phyloP scores from a whole-genome alignment of 2,888 invertebrate genomes.

The Sericinus montela region DNA sequence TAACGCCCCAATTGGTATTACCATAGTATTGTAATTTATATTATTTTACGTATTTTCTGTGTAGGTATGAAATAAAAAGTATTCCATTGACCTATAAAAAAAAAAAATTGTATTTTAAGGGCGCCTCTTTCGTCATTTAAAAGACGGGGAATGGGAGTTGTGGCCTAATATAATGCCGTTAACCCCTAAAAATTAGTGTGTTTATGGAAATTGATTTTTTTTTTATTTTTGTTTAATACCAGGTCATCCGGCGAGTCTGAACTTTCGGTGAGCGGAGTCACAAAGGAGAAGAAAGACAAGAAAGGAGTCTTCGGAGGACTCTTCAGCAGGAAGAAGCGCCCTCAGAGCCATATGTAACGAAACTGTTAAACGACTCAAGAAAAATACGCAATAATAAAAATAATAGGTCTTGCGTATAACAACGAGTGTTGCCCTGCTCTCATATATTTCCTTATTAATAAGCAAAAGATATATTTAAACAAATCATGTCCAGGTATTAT shows the following conservation, averaged over 20 bases:
- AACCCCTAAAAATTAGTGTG: no score
- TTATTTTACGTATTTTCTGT: no score
- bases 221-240: no score
- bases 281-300: constrained; percentile 78
- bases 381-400: background rate
- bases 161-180: no score
- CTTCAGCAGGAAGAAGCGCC: constrained; percentile 79
- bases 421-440: background rate
- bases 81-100: no score
- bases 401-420: background rate
- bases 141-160: no score
- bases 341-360: constrained; percentile 74
- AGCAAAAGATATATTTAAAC: background rate
- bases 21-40: no score
- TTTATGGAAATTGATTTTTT: no score
- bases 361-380: background rate
- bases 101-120: no score
- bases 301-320: constrained; percentile 80
- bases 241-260: constrained; percentile 74
- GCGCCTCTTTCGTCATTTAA: no score
- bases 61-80: no score
- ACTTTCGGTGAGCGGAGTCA: constrained; percentile 62
- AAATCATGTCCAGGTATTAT: background rate
- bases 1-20: no score
- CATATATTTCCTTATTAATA: background rate